Conservation (phyloP, 2,113 vertebrate genomes). For the Bos indicus region DNA sequence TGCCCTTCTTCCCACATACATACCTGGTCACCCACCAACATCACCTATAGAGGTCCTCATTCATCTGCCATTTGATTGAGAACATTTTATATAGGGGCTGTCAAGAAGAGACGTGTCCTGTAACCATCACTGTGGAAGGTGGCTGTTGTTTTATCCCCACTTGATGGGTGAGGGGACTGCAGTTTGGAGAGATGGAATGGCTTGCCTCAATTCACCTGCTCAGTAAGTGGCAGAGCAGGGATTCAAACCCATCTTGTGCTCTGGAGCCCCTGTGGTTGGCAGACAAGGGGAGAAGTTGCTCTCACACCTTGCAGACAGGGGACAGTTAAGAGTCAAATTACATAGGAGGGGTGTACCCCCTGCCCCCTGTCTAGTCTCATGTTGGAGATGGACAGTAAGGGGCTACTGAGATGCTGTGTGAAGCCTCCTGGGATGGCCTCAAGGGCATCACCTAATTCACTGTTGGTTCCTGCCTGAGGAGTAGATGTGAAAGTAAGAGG, state of each 20-base stretch:
- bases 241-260: not conserved
- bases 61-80: not conserved
- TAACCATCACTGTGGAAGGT: not conserved
- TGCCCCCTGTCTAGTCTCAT: rapidly evolving
- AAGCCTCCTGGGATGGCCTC: not conserved
- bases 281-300: not conserved
- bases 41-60: not conserved
- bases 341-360: too few species aligned
- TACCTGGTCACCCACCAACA: not conserved
- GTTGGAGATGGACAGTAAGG: not conserved
- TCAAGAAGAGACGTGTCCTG: not conserved
- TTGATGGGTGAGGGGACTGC: not conserved
- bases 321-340: not conserved
- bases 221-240: not conserved
- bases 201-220: not conserved
- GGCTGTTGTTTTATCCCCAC: not conserved
- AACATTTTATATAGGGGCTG: not conserved
- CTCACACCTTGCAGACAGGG: not conserved
- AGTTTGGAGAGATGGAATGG: not conserved
- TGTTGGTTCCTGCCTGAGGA: not conserved
- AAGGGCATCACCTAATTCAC: not conserved
- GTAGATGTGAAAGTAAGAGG: not conserved
- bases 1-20: too few species aligned
- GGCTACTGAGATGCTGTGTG: not conserved
- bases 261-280: not conserved